Conservation (phyloP, 2,888 invertebrate species). For the Drosophila lacicola region DNA sequence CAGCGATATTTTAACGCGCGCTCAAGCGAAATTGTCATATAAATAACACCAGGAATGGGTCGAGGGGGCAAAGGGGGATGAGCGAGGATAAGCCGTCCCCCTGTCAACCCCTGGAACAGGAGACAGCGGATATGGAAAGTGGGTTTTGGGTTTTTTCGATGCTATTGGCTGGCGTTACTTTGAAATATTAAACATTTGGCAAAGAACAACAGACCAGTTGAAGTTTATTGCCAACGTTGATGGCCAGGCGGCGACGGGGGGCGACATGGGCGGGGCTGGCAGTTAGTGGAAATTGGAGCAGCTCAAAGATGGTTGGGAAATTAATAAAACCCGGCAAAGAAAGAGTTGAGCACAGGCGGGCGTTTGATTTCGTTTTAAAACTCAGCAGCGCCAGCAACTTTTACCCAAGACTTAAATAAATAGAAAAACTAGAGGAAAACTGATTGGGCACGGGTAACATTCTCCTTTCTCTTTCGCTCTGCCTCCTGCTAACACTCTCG, state of each 20-base stretch:
- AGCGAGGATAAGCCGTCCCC: neutral
- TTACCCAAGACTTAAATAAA: constrained; percentile 32
- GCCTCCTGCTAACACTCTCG: neutral
- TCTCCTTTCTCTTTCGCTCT: neutral
- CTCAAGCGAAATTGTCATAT: constrained; percentile 81
- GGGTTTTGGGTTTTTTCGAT: constrained; percentile 45
- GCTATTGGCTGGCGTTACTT: constrained; percentile 72
- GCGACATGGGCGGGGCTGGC: neutral
- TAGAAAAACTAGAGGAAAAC: constrained; percentile 33
- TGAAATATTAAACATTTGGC: constrained; percentile 79
- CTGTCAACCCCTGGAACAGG: neutral
- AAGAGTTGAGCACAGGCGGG: constrained; percentile 25
- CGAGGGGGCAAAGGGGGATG: neutral
- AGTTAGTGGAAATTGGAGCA: constrained; percentile 59
- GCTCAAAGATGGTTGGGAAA: constrained; percentile 52
- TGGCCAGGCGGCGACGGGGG: neutral
- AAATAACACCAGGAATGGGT: constrained; percentile 65
- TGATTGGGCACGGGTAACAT: constrained; percentile 8
- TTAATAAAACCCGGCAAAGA: constrained; percentile 45
- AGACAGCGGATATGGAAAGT: constrained; percentile 45
- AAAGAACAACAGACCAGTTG: constrained; percentile 67
- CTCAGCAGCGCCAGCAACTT: constrained; percentile 13
- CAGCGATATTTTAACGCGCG: constrained; percentile 80
- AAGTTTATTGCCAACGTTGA: constrained; percentile 71
- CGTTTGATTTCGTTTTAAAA: constrained; percentile 16